Conservation (phyloP, 2,888 invertebrate species). For the Taphrorychus bicolor region DNA sequence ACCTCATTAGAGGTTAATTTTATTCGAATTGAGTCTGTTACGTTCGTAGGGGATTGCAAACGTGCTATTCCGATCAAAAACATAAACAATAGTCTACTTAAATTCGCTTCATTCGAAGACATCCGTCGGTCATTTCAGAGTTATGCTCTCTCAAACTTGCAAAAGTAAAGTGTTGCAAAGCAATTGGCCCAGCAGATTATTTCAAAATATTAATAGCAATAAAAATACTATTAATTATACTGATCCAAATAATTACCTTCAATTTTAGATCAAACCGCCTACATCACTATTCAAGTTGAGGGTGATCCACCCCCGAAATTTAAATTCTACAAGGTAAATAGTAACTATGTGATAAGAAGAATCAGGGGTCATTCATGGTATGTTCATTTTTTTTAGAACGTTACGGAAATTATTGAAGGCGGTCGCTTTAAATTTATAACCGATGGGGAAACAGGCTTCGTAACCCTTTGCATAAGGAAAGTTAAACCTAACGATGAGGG, state of each 20-base stretch:
- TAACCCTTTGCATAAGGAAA: conserved; percentile 95
- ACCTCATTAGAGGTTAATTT: no score
- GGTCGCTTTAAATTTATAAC: conserved; percentile 95
- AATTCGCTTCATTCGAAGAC: no score
- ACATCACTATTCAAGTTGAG: conserved; percentile 91
- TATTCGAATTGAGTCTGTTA: no score
- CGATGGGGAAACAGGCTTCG: conserved; percentile 90
- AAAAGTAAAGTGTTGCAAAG: no score
- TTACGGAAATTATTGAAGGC: conserved; percentile 91
- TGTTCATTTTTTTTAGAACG: conserved; percentile 64
- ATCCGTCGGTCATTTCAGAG: no score
- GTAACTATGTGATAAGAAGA: no score
- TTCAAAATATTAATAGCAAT: no score
- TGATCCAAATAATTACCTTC: background rate
- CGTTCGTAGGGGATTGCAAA: no score
- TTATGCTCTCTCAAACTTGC: no score
- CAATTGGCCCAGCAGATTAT: no score
- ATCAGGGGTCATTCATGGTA: background rate
- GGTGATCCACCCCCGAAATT: conserved; percentile 95
- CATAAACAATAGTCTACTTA: no score
- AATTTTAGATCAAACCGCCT: conserved; percentile 84
- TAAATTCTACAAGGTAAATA: conserved; percentile 90
- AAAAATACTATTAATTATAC: background rate
- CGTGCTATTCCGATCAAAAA: no score
- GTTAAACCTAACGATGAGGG: conserved; percentile 97